A percentile compares a stretch with the other conserved stretches of the same genome.
Conservation (phyloP, 2,888 invertebrate species). For the Abscondita cerata region DNA sequence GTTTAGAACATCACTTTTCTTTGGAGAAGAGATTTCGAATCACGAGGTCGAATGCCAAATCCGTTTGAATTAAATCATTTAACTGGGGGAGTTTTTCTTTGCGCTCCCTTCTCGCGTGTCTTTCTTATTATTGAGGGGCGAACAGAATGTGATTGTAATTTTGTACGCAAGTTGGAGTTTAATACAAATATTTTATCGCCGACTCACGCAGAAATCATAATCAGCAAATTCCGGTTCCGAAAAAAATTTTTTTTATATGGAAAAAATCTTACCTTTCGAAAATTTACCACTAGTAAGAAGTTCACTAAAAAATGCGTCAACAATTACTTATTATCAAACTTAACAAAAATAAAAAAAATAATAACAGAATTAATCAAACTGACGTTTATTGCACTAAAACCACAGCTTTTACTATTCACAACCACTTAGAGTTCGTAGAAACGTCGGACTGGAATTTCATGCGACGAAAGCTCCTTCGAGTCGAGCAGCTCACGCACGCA, state of each 20-base stretch:
- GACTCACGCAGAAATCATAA: no score
- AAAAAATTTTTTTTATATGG: no score
- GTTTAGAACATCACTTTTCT: slow-evolving; percentile 46
- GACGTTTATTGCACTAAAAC: slow-evolving; percentile 29
- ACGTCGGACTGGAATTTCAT: slow-evolving; percentile 27
- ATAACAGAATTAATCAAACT: slow-evolving; percentile 10
- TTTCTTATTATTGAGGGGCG: slow-evolving; percentile 11
- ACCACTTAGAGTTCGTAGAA: slow-evolving; percentile 25
- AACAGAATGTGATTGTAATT: slow-evolving; percentile 22
- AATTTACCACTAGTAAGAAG: no score
- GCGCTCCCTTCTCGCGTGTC: slow-evolving; percentile 22
- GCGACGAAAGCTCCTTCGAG: slow-evolving; percentile 28
- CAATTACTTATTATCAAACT: slow-evolving; percentile 6
- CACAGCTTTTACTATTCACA: slow-evolving; percentile 26
- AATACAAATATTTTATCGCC: neutral
- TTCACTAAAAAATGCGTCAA: neutral
- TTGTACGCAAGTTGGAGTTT: slow-evolving; percentile 5
- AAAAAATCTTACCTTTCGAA: no score
- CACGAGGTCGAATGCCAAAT: slow-evolving; percentile 43
- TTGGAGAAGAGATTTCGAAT: slow-evolving; percentile 42
- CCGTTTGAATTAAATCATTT: slow-evolving; percentile 47
- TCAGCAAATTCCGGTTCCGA: no score
- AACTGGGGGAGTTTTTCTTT: slow-evolving; percentile 38
- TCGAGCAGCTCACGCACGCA: slow-evolving; percentile 32
- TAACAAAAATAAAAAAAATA: slow-evolving; percentile 21